These are phyloP conservation scores for Abscondita cerata DNA, from an alignment of 2,888 invertebrate genomes.

Conservation along the genomic window DNA sequence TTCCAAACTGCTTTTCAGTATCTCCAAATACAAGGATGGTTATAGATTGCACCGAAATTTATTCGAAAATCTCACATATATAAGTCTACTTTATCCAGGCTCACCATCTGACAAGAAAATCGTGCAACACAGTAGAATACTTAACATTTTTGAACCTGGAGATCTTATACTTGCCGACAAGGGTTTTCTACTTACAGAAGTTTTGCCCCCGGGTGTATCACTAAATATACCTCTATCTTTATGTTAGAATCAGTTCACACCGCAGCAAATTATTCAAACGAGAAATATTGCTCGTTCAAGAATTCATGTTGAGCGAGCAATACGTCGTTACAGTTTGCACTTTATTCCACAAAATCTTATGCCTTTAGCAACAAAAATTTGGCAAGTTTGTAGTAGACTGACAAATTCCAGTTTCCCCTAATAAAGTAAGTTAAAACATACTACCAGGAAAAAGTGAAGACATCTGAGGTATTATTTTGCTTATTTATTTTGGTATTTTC, in stretches of 20 bases:
- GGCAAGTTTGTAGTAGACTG: neutral
- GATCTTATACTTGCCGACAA: neutral
- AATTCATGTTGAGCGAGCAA: neutral
- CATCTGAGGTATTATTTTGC: neutral
- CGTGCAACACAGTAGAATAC: neutral
- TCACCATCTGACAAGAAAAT: neutral
- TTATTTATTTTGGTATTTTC: neutral
- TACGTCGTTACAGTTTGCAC: neutral
- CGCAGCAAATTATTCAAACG: neutral
- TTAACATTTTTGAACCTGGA: neutral
- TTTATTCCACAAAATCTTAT: neutral
- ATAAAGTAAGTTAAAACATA: neutral
- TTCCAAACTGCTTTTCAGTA: neutral
- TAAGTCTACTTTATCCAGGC: conserved; percentile 1
- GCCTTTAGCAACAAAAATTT: too few relatives aligned
- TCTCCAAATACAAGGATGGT: conserved; percentile 1
- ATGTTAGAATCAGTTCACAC: neutral
- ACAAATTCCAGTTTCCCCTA: conserved; percentile 1
- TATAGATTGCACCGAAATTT: conserved; percentile 2
- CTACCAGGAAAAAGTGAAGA: neutral
- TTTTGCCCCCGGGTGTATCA: neutral
- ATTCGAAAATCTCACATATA: neutral
- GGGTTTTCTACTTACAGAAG: neutral
- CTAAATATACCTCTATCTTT: neutral
- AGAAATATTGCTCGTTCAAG: neutral